Percentiles rank a stretch among this genome's conserved stretches.
These are phyloP conservation scores for Falco biarmicus DNA, from an alignment of 2,797 vertebrate species.

Conservation along the genomic window DNA sequence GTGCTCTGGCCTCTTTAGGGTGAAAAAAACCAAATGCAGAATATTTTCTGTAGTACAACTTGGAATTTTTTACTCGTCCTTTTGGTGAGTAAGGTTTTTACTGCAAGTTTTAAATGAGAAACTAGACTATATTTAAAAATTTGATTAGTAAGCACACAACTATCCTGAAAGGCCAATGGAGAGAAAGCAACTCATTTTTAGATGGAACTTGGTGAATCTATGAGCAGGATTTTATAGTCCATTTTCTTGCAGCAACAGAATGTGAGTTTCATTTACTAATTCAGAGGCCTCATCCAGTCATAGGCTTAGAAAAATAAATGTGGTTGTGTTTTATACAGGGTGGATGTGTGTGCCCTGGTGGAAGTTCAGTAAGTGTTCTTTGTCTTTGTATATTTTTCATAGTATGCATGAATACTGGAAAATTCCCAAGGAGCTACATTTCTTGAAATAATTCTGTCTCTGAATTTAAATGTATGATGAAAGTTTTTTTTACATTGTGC, in stretches of 20 bases:
- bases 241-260: not conserved
- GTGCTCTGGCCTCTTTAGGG: not conserved
- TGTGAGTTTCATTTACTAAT: not conserved
- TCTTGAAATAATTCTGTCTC: not conserved
- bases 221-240: not conserved
- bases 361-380: conserved; percentile 48
- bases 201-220: not conserved
- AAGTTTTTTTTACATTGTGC: not conserved
- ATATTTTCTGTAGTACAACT: not conserved
- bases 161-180: not conserved
- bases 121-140: not conserved
- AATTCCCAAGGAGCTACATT: not conserved
- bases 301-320: not conserved
- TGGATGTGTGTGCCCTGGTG: conserved; percentile 65
- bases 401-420: not conserved
- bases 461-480: not conserved
- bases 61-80: not conserved
- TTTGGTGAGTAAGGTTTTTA: not conserved
- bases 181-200: not conserved
- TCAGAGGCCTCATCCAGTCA: not conserved
- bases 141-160: not conserved
- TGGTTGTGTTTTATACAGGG: conserved; percentile 56
- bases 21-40: no score
- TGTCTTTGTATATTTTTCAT: not conserved
- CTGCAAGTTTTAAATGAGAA: not conserved